Base-by-base conservation (phyloP, 2,888 invertebrate species). In the Chirona hameri region DNA sequence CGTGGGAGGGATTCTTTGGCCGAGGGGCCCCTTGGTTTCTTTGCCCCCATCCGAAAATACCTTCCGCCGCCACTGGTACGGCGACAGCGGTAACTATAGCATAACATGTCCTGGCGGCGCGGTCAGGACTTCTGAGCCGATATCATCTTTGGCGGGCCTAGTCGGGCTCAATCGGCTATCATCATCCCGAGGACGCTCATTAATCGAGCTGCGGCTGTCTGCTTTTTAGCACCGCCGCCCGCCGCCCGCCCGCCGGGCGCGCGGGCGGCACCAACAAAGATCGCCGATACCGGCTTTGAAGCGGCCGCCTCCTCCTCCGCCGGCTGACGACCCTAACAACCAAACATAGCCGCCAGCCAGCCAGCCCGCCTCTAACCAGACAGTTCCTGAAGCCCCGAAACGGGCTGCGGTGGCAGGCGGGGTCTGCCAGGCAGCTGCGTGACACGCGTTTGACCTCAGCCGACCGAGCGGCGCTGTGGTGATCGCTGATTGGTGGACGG, bases 241-340 rank as follows among this genome's bases (percentile, higher is more conserved):
- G 7, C 21, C 60, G 60, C 24, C 60, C 24, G 1, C 24, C 18
- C 60, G 60, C 60, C 24, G 60, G 60, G 2, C 1, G 24, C 24
- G 60, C 24, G 60, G 60, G 60, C 60, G 60, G n/a, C 65, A n/a
- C 65, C n/a, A 65, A n/a, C 65, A n/a, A 10, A 65, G 65, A 65
- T 65, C 65, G 24, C 65, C n/a, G 65, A 65, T 65, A n/a, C n/a
- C n/a, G n/a, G 10, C 65, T 60, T 60, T 65, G 65, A 65, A n/a
- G 65, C 12, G 5, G 65, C 65, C 65, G 65, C 65, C n/a, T 12
- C 52, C 52, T 4, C 52, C 52, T 52, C 52, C 52, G 52, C 52
- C 27, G 65, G 5, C n/a, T n/a, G 27, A 12, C 65, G 65, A 27
- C 27, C 65, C 24, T 24, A 57, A 57, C 57, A 57, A 65, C 65